Conservation (phyloP, 2,888 invertebrate genomes). For the Galeopsomyia nigrocyanea region DNA sequence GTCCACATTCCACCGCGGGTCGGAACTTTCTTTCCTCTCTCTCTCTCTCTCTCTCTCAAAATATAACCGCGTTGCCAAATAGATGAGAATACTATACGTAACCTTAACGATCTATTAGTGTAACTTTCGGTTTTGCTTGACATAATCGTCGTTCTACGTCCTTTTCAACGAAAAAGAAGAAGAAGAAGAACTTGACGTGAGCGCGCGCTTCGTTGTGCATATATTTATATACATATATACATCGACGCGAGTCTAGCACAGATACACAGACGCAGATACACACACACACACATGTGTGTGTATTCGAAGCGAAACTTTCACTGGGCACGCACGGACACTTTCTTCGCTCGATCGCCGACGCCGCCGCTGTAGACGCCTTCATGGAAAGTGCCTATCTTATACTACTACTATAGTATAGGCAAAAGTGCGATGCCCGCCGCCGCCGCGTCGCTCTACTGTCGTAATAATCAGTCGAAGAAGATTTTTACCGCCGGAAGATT, state of each 20-base stretch:
- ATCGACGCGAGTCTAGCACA: neutral
- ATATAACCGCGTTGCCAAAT: no score
- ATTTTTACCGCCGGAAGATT: no score
- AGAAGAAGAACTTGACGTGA: no score
- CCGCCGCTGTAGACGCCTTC: slow-evolving; percentile 52
- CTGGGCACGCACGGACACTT: slow-evolving; percentile 64
- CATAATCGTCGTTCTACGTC: slow-evolving; percentile 24
- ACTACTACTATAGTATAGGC: no score
- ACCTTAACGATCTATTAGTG: slow-evolving; percentile 39
- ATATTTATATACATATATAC: no score
- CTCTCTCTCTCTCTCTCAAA: no score
- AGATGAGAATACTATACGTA: no score
- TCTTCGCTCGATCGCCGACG: slow-evolving; percentile 64
- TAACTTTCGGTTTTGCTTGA: slow-evolving; percentile 33
- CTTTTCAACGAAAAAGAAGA: neutral
- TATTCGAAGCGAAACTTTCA: slow-evolving; percentile 63
- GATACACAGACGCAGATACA: slow-evolving; percentile 2
- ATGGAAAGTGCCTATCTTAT: slow-evolving; percentile 61
- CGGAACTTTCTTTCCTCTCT: no score
- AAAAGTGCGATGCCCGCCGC: slow-evolving; percentile 41
- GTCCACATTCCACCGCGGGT: no score
- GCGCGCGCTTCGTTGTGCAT: no score
- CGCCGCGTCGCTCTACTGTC: slow-evolving; percentile 17
- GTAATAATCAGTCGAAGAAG: no score
- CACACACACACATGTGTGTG: slow-evolving; percentile 4